Conservation (phyloP, 2,113 vertebrate species). For the Isurus oxyrinchus region DNA sequence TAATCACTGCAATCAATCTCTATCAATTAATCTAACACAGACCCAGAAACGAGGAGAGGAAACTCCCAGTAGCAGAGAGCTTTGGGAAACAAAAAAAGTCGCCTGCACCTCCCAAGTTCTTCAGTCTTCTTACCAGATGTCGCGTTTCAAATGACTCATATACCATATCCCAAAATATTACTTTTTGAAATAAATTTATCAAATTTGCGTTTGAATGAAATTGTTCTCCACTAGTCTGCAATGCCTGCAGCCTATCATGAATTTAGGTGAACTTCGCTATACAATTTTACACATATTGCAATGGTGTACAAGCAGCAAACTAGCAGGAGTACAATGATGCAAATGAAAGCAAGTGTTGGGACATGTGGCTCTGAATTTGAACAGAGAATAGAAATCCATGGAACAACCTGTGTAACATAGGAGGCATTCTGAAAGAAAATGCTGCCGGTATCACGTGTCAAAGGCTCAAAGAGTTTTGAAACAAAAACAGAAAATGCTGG, state of each 20-base stretch:
- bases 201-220: constrained; percentile 2
- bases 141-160: neutral
- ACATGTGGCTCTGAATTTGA: neutral
- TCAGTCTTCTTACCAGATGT: neutral
- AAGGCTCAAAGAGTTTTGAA: neutral
- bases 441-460: neutral
- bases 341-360: neutral
- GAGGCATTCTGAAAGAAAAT: neutral
- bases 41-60: neutral
- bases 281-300: neutral
- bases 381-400: neutral
- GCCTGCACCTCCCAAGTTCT: neutral
- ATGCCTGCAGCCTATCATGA: neutral
- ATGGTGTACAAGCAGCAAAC: neutral
- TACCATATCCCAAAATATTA: neutral
- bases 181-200: neutral
- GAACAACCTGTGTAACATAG: neutral
- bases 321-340: neutral
- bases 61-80: neutral
- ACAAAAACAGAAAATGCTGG: too few relatives aligned
- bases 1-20: neutral
- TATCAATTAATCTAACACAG: neutral
- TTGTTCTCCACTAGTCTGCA: neutral
- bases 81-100: neutral
- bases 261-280: neutral